phyloP scores from a whole-genome alignment of 2,113 vertebrate species.

The Grantiella picta region DNA sequence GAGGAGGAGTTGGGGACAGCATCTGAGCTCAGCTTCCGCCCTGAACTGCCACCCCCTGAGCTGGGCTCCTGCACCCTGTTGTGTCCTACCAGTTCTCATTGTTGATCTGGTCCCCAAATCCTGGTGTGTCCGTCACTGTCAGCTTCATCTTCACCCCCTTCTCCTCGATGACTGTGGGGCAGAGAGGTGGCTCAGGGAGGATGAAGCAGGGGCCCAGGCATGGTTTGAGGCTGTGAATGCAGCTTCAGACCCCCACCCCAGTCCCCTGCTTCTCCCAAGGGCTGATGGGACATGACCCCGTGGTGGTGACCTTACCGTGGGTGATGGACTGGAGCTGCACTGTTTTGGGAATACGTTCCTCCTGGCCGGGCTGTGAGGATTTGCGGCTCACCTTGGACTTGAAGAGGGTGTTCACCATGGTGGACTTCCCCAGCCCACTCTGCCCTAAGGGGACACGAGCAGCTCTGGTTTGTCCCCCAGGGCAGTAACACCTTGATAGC shows the following conservation, averaged over 20 bases:
- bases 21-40: background rate
- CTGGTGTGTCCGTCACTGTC: slow-evolving; percentile 85
- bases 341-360: slow-evolving; percentile 81
- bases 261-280: background rate
- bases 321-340: slow-evolving; percentile 87
- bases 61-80: fast-evolving
- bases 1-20: background rate
- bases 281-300: fast-evolving
- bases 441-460: slow-evolving; percentile 76
- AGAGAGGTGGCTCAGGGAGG: background rate
- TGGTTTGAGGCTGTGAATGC: background rate
- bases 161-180: slow-evolving; percentile 81
- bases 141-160: slow-evolving; percentile 88
- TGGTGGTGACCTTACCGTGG: slow-evolving; percentile 75
- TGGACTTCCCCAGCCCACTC: slow-evolving; percentile 96
- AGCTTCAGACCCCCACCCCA: background rate
- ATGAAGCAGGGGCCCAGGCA: background rate
- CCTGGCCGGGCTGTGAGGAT: slow-evolving; percentile 67
- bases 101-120: slow-evolving; percentile 91
- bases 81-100: slow-evolving; percentile 83
- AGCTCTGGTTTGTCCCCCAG: background rate
- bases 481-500: fast-evolving
- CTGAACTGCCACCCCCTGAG: background rate
- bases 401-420: slow-evolving; percentile 95
- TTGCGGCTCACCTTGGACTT: slow-evolving; percentile 92